Percentiles rank a stretch among this genome's conserved stretches.
Conservation (phyloP, 1,140 invertebrate species). For the Diorhabda sublineata region DNA sequence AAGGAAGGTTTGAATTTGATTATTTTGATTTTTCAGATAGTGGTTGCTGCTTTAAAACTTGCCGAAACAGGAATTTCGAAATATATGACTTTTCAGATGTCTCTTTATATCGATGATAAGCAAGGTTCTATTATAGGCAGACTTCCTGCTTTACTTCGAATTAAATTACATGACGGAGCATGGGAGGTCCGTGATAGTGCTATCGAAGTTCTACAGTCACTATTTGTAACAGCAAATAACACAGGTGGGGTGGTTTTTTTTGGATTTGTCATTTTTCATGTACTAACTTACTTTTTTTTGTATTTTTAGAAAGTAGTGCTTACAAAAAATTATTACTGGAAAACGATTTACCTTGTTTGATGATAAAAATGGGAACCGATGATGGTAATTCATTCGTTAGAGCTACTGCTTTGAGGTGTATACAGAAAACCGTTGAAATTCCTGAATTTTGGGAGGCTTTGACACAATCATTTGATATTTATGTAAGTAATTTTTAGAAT, state of each 20-base stretch:
- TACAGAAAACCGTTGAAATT: constrained; percentile 62
- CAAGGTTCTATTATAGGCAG: constrained; percentile 60
- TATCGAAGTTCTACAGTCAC: constrained; percentile 64
- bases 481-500: constrained; percentile 49
- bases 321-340: constrained; percentile 68
- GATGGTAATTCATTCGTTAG: constrained; percentile 70
- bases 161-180: constrained; percentile 63
- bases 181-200: constrained; percentile 75
- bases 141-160: constrained; percentile 61
- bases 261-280: no score
- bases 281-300: not conserved
- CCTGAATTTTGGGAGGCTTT: constrained; percentile 61
- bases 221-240: constrained; percentile 61
- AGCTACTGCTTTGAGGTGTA: constrained; percentile 65
- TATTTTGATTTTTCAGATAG: constrained; percentile 52
- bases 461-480: constrained; percentile 56
- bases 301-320: constrained; percentile 65
- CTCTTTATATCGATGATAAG: constrained; percentile 60
- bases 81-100: constrained; percentile 70
- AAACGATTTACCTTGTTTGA: constrained; percentile 59
- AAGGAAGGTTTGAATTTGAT: constrained; percentile 7
- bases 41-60: constrained; percentile 63
- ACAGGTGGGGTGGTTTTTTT: constrained; percentile 53
- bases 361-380: constrained; percentile 58
- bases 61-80: constrained; percentile 65